Evolutionary conservation across 2,113 vertebrate species (phyloP), one percentile per base, ranked within the genome.

Genomic region (Kryptolebias marmoratus): DNA sequence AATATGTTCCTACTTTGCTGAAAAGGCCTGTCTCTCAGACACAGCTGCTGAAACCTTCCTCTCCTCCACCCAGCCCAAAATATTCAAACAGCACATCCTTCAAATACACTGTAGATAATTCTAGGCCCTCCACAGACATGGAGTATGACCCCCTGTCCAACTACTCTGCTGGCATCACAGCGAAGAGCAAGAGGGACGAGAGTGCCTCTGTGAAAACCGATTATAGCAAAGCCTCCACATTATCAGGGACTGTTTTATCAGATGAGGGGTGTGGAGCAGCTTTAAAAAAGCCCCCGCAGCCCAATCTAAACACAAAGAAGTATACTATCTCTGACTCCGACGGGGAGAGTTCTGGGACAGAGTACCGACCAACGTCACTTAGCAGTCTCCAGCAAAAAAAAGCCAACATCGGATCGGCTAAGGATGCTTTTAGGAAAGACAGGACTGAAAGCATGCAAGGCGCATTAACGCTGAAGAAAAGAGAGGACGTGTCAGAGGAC

Each of bases 101-200:
- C 74, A 99, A 99, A 83, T 99, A 99, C 0, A 97, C 96, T 3
- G 79, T 99, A 16, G 97, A 99, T 72, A 94, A 94, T 81, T 96
- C 94, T 0, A 96, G 88, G 78, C 98, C 98, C 0, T 92, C 94
- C 13, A 98, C 97, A 0, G 97, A 99, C 82, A 90, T 99, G 91
- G 98, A 99, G 65, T 99, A 99, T 0, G 98, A 99, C 69, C 98
- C 98, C 0, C 93, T 99, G 16, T 97, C 96, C 9, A 99, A 99
- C 90, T 99, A 95, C 70, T 95, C 96, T 0, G 95, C 98, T 32
- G 93, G 96, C 64, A 95, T 95, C 0, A 72, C 95, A 44, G 83
- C 71, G 75, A 96, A 97, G 65, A 82, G 55, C 42, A 95, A 95
- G 80, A 92, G 73, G 63, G 92, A 93, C 0, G 71, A 87, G 15